A percentile compares a stretch with the other conserved stretches of the same genome.
phyloP scores from a whole-genome alignment of 2,888 invertebrate species.

The Mellilla xanthometata region DNA sequence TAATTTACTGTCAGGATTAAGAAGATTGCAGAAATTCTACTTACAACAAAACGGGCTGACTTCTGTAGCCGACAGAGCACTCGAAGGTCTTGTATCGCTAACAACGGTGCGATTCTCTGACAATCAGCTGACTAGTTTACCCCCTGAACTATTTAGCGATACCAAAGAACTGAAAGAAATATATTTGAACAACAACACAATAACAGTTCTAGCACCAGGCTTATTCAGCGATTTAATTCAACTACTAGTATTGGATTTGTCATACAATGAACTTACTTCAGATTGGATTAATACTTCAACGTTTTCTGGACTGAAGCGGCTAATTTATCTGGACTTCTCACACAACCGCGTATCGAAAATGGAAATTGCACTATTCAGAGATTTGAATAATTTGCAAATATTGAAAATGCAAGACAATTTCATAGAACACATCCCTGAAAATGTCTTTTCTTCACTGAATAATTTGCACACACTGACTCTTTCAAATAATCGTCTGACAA shows the following conservation, averaged over 20 bases:
- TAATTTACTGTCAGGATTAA: constrained; percentile 87
- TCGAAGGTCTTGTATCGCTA: constrained; percentile 88
- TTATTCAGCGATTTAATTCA: constrained; percentile 89
- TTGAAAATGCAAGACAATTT: constrained; percentile 90
- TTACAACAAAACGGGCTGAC: constrained; percentile 90
- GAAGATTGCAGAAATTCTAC: constrained; percentile 87
- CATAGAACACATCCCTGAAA: constrained; percentile 89
- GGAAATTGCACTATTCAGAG: constrained; percentile 89
- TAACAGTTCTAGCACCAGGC: constrained; percentile 90
- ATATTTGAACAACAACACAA: constrained; percentile 91
- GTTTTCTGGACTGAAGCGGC: constrained; percentile 88
- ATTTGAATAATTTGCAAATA: constrained; percentile 90
- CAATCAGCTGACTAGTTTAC: constrained; percentile 90
- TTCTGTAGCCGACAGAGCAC: constrained; percentile 89
- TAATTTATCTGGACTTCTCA: constrained; percentile 90
- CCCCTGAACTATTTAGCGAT: constrained; percentile 91
- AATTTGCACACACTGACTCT: constrained; percentile 92
- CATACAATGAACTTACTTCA: constrained; percentile 90
- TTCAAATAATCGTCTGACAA: constrained; percentile 90
- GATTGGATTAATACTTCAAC: constrained; percentile 93
- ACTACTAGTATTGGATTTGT: constrained; percentile 89
- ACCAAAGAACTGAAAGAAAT: constrained; percentile 90
- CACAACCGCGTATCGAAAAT: constrained; percentile 89
- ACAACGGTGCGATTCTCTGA: constrained; percentile 90
- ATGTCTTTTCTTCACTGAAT: constrained; percentile 88